A percentile compares a stretch with the other conserved stretches of the same genome.
These are phyloP conservation scores for Mythimna impura DNA, from an alignment of 2,888 invertebrate genomes.

Conservation along the genomic window DNA sequence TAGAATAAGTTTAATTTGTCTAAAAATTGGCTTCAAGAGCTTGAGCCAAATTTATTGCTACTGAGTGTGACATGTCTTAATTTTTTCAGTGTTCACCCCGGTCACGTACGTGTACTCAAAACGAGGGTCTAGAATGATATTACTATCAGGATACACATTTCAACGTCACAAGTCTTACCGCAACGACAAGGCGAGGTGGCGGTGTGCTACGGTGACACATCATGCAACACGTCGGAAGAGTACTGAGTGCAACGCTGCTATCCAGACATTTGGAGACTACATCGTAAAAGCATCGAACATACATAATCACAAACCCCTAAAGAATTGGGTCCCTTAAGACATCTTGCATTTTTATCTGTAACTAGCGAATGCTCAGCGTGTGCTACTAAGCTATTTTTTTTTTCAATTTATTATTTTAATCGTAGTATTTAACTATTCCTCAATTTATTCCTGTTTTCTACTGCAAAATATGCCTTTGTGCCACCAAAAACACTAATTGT, in stretches of 20 bases:
- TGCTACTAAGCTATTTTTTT: too few species aligned
- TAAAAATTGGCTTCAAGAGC: not conserved
- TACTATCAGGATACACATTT: constrained; percentile 30
- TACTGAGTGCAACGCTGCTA: constrained; percentile 10
- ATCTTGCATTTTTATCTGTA: not conserved
- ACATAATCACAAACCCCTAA: constrained; percentile 25
- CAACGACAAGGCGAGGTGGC: constrained; percentile 24
- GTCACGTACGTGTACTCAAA: constrained; percentile 13
- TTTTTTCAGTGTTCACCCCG: not conserved
- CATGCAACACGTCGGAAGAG: constrained; percentile 13
- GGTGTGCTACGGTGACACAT: constrained; percentile 10
- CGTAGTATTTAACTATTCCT: too few species aligned
- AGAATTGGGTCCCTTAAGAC: constrained; percentile 4
- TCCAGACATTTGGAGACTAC: constrained; percentile 22
- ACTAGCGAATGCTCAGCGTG: too few species aligned
- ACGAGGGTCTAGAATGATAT: constrained; percentile 32
- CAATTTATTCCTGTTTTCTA: too few species aligned
- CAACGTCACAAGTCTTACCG: constrained; percentile 15
- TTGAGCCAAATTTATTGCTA: not conserved
- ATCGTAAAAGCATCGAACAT: constrained; percentile 18
- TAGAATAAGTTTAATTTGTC: not conserved
- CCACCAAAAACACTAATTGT: too few species aligned
- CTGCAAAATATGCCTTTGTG: too few species aligned
- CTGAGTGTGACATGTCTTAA: not conserved
- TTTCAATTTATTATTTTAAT: too few species aligned